Base-by-base conservation (phyloP, 2,113 vertebrate genomes). In the Toxostoma redivivum region DNA sequence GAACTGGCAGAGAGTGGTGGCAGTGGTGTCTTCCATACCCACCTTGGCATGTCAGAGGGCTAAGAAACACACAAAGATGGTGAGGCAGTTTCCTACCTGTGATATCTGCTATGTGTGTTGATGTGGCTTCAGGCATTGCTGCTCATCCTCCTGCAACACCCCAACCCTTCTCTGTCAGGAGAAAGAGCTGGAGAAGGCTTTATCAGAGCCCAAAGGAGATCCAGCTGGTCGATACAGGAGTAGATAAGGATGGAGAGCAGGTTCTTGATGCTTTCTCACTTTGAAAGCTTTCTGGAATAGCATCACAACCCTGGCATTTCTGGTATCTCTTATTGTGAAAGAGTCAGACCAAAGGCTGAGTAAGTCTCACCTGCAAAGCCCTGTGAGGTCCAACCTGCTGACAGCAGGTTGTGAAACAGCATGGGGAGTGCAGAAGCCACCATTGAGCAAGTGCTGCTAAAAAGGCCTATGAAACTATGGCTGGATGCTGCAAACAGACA, bases 51-150 rank as follows among this genome's bases (percentile, higher is more conserved):
- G 45, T 38, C 48, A 88, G 54, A 47, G 51, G 12, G 42, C 47
- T n/a, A 24, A 54, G 24, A 72, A 76, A 35, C 19, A 51, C 38
- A 64, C 12, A 35, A 11, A 58, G 83, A 78, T 3, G 9, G 45
- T 11, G 19, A 72, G 40, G 72, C 27, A n/a, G 21, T 60, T 66
- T 70, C 21, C 80, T 40, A 28, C 14, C 37, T 24, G 9, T 77
- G 31, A 6, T 11, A 40, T 0, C 5, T 47, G 28, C 33, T 45
- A 35, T 2, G 2, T 10, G 7, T 8, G 2, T 22, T 24, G 21
- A 30, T 35, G 37, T n/a, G 40, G 48, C 48, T 61, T 72, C 67
- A 35, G 53, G 53, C 45, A 83, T 5, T 74, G 47, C 65, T 78
- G 38, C 33, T 69, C 60, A 48, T n/a, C 42, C 61, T 73, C n/a